Conservation (phyloP, 2,888 invertebrate genomes). For the Labia minor region DNA sequence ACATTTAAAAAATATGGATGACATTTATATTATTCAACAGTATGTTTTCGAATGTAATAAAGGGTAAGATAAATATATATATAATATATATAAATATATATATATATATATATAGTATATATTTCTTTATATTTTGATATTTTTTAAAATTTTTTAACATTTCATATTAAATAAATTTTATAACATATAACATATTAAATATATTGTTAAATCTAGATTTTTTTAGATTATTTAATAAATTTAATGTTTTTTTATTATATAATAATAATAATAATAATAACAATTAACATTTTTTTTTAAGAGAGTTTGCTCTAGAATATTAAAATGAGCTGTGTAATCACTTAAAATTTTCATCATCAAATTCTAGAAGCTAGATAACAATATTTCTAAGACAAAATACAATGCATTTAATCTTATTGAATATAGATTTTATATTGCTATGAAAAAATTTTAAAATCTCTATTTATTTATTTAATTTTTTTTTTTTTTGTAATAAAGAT, state of each 20-base stretch:
- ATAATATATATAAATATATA: too few relatives aligned
- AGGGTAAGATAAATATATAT: too few relatives aligned
- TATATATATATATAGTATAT: not conserved
- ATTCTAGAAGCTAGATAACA: not conserved
- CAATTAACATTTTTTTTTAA: not conserved
- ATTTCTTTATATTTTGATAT: not conserved
- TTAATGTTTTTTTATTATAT: not conserved
- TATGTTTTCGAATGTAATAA: not conserved
- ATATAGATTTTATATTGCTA: not conserved
- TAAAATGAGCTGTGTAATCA: not conserved
- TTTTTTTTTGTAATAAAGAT: not conserved
- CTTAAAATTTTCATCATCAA: not conserved
- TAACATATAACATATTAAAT: not conserved
- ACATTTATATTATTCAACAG: not conserved
- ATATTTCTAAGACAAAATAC: conserved; percentile 3
- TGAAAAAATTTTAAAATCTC: not conserved
- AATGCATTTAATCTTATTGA: not conserved
- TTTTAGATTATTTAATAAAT: not conserved
- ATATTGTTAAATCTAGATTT: not conserved
- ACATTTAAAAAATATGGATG: conserved; percentile 13
- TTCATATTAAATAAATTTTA: not conserved
- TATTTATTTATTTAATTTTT: too few relatives aligned
- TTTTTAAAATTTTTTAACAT: not conserved
- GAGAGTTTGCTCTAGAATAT: not conserved
- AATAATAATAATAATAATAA: conserved; percentile 13